A percentile compares a stretch with the other conserved stretches of the same genome.
These are phyloP conservation scores for Andrena fulva DNA, from an alignment of 2,888 invertebrate species.

Conservation along the genomic window DNA sequence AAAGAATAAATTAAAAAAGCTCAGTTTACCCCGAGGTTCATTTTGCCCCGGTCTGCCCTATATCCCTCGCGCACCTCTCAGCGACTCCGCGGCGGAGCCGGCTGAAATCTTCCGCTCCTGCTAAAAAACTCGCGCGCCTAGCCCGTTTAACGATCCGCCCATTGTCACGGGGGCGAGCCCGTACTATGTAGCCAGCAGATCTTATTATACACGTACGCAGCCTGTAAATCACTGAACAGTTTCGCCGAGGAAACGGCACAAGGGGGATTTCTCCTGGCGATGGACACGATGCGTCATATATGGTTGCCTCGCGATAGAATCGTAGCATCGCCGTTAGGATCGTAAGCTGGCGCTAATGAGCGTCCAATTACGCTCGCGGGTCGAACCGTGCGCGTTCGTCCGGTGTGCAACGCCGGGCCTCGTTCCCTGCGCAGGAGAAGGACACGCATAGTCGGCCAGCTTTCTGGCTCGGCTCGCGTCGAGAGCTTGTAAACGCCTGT, in stretches of 20 bases:
- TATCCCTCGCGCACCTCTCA: neutral
- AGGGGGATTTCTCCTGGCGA: too few relatives aligned
- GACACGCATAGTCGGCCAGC: neutral
- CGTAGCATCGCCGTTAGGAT: conserved; percentile 3
- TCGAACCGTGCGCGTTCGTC: conserved; percentile 2
- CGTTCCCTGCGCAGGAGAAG: neutral
- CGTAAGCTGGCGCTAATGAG: conserved; percentile 23
- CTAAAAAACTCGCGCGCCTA: neutral
- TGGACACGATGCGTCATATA: too few relatives aligned
- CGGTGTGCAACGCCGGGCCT: conserved; percentile 1
- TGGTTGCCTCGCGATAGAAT: neutral
- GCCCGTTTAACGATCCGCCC: neutral
- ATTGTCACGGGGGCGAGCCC: too few relatives aligned
- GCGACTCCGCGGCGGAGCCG: neutral
- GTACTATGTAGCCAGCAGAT: too few relatives aligned
- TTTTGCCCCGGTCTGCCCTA: too few relatives aligned
- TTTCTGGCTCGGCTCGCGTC: neutral
- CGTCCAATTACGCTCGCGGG: conserved; percentile 12
- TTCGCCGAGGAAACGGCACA: too few relatives aligned
- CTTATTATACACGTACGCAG: too few relatives aligned
- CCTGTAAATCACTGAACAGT: too few relatives aligned
- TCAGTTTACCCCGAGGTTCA: too few relatives aligned
- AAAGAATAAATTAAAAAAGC: too few relatives aligned
- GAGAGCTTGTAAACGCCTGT: conserved; percentile 10
- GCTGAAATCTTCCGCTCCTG: neutral